A percentile compares a stretch with the other conserved stretches of the same genome.
phyloP scores from a whole-genome alignment of 2,888 invertebrate species.

The Pristionchus exspectatus region DNA sequence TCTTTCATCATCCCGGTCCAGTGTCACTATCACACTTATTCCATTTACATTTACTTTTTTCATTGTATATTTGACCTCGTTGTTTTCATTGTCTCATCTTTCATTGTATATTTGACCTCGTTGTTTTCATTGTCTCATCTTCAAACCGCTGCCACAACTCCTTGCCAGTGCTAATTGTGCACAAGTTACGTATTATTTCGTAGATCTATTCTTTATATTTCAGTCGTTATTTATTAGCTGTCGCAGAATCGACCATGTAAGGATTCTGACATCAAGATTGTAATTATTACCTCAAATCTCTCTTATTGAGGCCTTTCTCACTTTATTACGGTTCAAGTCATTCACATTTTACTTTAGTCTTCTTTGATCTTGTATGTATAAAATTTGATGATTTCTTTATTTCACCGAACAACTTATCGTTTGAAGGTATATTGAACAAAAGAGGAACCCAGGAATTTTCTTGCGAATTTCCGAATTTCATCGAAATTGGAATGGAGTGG shows the following conservation, averaged over 20 bases:
- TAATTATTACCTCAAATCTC: not conserved
- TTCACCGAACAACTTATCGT: not conserved
- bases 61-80: not conserved
- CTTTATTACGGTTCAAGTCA: not conserved
- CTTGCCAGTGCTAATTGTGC: conserved; percentile 5
- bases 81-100: not conserved
- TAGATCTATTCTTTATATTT: not conserved
- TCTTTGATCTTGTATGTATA: not conserved
- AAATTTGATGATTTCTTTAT: not conserved
- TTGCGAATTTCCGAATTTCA: not conserved
- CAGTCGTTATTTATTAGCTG: not conserved
- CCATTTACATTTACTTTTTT: not conserved
- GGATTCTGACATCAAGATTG: not conserved
- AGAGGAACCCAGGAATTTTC: conserved; percentile 3
- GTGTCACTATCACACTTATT: not conserved
- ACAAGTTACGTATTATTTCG: not conserved
- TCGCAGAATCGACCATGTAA: not conserved
- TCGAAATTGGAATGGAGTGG: not conserved
- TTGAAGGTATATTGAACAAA: not conserved
- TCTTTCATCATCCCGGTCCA: not conserved
- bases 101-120: not conserved
- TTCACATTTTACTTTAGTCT: not conserved
- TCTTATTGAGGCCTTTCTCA: conserved; percentile 8
- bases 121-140: not conserved
- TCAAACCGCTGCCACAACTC: conserved; percentile 26